These are phyloP conservation scores for Philaenus spumarius DNA, from an alignment of 1,140 invertebrate genomes.

Conservation along the genomic window DNA sequence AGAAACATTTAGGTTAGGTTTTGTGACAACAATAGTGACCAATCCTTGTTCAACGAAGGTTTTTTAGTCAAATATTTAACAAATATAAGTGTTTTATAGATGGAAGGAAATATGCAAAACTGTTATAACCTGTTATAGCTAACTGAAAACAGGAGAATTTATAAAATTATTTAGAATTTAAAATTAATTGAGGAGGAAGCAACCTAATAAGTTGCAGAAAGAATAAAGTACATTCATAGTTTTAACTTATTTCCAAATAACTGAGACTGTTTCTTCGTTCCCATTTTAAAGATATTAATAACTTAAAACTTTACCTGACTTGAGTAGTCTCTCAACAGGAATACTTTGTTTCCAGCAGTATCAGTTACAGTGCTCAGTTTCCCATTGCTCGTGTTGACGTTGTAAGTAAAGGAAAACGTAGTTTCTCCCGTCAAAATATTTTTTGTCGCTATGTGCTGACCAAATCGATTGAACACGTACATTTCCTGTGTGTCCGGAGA, in stretches of 20 bases:
- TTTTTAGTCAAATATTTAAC: background rate
- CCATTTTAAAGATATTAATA: no score
- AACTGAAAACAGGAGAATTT: no score
- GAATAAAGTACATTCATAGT: no score
- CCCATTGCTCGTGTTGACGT: slow-evolving; percentile 93
- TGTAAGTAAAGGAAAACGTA: slow-evolving; percentile 89
- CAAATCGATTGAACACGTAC: slow-evolving; percentile 93
- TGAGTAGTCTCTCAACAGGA: slow-evolving; percentile 80
- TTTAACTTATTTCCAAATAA: no score
- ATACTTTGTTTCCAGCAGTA: slow-evolving; percentile 88
- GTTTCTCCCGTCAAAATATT: slow-evolving; percentile 90
- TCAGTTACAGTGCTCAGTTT: slow-evolving; percentile 89
- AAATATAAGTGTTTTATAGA: background rate
- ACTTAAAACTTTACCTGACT: slow-evolving; percentile 48
- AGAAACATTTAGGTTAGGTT: no score
- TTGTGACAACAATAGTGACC: background rate
- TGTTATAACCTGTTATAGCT: no score
- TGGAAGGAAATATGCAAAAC: no score
- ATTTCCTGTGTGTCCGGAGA: slow-evolving; percentile 93
- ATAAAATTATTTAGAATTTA: no score
- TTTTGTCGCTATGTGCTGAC: slow-evolving; percentile 86
- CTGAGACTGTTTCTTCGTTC: no score
- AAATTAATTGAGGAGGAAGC: no score
- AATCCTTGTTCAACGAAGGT: background rate
- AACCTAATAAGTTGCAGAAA: no score